A percentile compares a stretch with the other conserved stretches of the same genome.
Evolutionary conservation across 2,888 invertebrate species (phyloP).

Genomic region (Campoplex nolae): DNA sequence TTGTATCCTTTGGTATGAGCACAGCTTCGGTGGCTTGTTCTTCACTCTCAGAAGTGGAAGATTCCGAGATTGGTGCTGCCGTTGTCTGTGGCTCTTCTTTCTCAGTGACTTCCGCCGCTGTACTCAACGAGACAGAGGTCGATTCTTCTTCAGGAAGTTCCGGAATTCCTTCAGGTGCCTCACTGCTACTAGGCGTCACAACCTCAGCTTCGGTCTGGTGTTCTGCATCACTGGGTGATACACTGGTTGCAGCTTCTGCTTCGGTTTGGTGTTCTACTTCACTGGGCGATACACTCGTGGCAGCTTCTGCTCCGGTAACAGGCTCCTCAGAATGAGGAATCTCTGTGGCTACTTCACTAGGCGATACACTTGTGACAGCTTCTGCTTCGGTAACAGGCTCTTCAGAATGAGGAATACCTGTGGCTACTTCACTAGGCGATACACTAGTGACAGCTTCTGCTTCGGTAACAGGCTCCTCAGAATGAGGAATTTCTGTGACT

Average conservation of each 20-base stretch:
- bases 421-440: too few species aligned
- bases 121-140: conserved; percentile 1
- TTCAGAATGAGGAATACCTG: too few species aligned
- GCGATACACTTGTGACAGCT: too few species aligned
- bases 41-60: conserved; percentile 39
- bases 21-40: conserved; percentile 53
- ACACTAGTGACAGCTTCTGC: too few species aligned
- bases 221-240: conserved; percentile 44
- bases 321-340: too few species aligned
- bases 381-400: too few species aligned
- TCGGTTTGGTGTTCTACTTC: conserved; percentile 62
- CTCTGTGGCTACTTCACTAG: too few species aligned
- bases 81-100: conserved; percentile 38
- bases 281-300: conserved; percentile 9
- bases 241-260: conserved; percentile 58
- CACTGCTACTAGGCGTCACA: conserved; percentile 29
- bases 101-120: conserved; percentile 10
- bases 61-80: conserved; percentile 28
- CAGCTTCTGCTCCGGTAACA: conserved; percentile 29
- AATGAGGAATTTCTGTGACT: too few species aligned
- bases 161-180: conserved; percentile 42
- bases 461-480: too few species aligned
- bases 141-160: conserved; percentile 37
- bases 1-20: conserved; percentile 36
- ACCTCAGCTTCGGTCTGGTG: conserved; percentile 55